A percentile compares a stretch with the other conserved stretches of the same genome.
Conservation (phyloP, 2,113 vertebrate species). For the Antechinus flavipes region DNA sequence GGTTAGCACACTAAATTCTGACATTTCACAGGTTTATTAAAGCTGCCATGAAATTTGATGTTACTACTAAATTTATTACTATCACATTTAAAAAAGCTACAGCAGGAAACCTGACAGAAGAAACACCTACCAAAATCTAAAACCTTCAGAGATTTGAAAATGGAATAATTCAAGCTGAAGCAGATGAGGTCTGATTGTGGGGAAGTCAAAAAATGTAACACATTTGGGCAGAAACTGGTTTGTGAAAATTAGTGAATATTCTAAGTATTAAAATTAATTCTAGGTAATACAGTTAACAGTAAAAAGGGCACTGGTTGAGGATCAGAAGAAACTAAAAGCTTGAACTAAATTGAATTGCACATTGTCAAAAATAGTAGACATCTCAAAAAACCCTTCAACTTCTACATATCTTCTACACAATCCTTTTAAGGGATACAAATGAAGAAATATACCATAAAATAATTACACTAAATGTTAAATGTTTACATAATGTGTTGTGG, state of each 20-base stretch:
- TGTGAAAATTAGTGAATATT: not conserved
- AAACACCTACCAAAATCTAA: not conserved
- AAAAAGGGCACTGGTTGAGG: not conserved
- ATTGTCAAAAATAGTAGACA: not conserved
- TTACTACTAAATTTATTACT: not conserved
- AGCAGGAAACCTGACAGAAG: not conserved
- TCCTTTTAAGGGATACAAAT: not conserved
- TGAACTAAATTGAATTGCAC: not conserved
- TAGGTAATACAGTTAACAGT: not conserved
- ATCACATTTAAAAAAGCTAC: not conserved
- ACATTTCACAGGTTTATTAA: not conserved
- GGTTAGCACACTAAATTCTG: not conserved
- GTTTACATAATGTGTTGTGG: constrained; percentile 6
- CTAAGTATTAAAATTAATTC: not conserved
- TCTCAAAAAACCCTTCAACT: constrained; percentile 39
- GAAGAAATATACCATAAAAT: constrained; percentile 40
- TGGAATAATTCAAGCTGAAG: not conserved
- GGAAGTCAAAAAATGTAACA: not conserved
- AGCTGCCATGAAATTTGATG: not conserved
- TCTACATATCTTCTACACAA: constrained; percentile 35
- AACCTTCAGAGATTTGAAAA: not conserved
- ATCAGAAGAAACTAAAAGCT: not conserved
- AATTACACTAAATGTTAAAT: constrained; percentile 46
- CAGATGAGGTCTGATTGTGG: not conserved
- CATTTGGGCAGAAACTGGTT: not conserved